These are phyloP conservation scores for Hyaena hyaena DNA, from an alignment of 2,113 vertebrate genomes.

Conservation along the genomic window DNA sequence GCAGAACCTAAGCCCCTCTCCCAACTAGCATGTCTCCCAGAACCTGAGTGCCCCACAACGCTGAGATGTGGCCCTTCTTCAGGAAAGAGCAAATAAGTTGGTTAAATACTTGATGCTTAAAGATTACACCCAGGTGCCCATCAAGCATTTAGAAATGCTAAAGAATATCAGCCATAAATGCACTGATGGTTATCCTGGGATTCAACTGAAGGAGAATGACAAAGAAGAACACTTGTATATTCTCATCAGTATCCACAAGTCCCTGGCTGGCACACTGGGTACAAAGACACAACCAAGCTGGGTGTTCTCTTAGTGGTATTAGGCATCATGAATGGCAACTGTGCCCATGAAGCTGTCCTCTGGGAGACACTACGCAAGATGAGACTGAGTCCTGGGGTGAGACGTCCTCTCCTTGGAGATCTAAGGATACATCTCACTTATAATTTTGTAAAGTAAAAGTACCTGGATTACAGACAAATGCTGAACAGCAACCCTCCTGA, in stretches of 20 bases:
- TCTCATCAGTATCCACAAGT: constrained; percentile 90
- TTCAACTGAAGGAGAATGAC: constrained; percentile 93
- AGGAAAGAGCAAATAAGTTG: constrained; percentile 87
- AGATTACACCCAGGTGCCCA: constrained; percentile 93
- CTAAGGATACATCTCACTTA: constrained; percentile 92
- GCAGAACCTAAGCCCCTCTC: constrained; percentile 69
- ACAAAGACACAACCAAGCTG: constrained; percentile 86
- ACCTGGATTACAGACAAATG: constrained; percentile 88
- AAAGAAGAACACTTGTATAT: constrained; percentile 91
- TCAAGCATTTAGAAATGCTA: constrained; percentile 91
- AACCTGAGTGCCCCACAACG: constrained; percentile 64
- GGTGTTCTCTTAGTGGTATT: constrained; percentile 92
- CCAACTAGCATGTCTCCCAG: constrained; percentile 71
- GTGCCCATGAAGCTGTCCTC: constrained; percentile 85
- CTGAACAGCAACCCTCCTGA: constrained; percentile 89
- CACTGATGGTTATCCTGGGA: constrained; percentile 87
- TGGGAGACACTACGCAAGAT: constrained; percentile 87
- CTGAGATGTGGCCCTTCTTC: constrained; percentile 71
- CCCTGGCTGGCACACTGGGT: constrained; percentile 67
- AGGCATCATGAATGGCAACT: constrained; percentile 94
- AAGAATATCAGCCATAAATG: constrained; percentile 91
- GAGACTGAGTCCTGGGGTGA: constrained; percentile 84
- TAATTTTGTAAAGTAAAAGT: constrained; percentile 93
- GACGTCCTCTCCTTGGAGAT: constrained; percentile 91
- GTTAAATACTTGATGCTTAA: constrained; percentile 94